Base-by-base conservation (phyloP, 2,888 invertebrate genomes). In the Axea sp. region DNA sequence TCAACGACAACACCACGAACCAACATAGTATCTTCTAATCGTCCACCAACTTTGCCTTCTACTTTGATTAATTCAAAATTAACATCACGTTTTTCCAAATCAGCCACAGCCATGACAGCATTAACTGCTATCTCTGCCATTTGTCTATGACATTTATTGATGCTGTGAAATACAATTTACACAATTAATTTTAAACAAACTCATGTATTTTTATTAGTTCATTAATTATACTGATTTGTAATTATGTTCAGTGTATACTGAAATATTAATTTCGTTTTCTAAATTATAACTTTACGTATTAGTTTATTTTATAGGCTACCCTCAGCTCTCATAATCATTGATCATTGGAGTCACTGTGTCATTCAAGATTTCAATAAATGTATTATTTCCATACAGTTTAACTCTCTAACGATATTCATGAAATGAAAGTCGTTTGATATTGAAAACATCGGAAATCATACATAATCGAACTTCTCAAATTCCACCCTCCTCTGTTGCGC, bases 61-160 rank as follows among this genome's bases (percentile, higher is more conserved):
- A 99, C 94, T 89, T 99, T 99, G 87, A 99, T 99, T 80, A 99
- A 90, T 88, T 99, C 99, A 89, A 99, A 99, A 89, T 99, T 99
- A 0, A 99, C 99, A 89, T 99, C 99, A 64, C 93, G 92, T 77
- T 94, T 94, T 81, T 95, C 94, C 78, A 98, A 90, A 88, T 99
- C 97, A 2, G 99, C 98, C 3, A 99, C 99, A 35, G 97, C 93
- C 78, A 99, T 90, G 0, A 99, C 96, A 1, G 99, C 99, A 90
- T 99, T 90, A 0, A 99, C 99, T 67, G 99, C 99, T 87, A 99
- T 99, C 89, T 98, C 96, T 5, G 99, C 99, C 96, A 99, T 98
- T 88, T 98, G 94, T 43, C 95, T 90, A 84, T 98, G 97, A 83
- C 98, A 98, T 86, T 98, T 96, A 84, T 98, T 99, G 9, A 99